Base-by-base conservation (phyloP, 2,888 invertebrate species). In the Trisateles emortualis region DNA sequence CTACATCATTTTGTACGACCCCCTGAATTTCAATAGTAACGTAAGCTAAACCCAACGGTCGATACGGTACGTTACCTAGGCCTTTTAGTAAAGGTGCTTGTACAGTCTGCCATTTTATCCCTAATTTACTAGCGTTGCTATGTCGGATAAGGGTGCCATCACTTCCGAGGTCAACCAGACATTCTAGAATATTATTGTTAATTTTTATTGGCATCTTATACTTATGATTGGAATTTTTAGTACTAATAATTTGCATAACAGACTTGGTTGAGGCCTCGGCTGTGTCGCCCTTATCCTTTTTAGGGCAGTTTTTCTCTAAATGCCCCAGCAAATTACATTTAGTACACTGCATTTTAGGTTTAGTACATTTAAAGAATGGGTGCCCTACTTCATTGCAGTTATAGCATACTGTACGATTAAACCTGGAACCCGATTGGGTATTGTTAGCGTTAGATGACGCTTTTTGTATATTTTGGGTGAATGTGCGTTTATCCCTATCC, bases 1-100 rank as follows among this genome's bases (percentile, higher is more conserved):
- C 50, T 3, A 54, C 45, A 3, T 33, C 22, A 13, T 17, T 32
- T 39, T 51, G 36, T 10, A 35, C 29, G 4, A 43, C n/a, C 4
- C 55, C 48, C 40, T 58, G 53, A 2, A 48, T 44, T 1, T 40
- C 46, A 30, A 56, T 44, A 11, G 14, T 26, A 1, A 44, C 38
- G 2, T 9, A 41, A 0, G 57, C 16, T 11, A 26, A 29, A 17
- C 54, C 54, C 14, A 54, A 8, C 3, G 51, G 59, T 6, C 17
- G 14, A 14, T 10, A 19, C n/a, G 16, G 46, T 39, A 17, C 33
- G 19, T 29, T 42, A 24, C 32, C 52, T 45, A 40, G 38, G 44
- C 8, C 59, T 40, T 19, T 29, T 2, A 46, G 9, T 2, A 17
- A 11, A 14, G 38, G 46, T 38, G 6, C 5, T 8, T 38, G 6